Conservation (phyloP, 2,797 vertebrate genomes). For the Falco columbarius region DNA sequence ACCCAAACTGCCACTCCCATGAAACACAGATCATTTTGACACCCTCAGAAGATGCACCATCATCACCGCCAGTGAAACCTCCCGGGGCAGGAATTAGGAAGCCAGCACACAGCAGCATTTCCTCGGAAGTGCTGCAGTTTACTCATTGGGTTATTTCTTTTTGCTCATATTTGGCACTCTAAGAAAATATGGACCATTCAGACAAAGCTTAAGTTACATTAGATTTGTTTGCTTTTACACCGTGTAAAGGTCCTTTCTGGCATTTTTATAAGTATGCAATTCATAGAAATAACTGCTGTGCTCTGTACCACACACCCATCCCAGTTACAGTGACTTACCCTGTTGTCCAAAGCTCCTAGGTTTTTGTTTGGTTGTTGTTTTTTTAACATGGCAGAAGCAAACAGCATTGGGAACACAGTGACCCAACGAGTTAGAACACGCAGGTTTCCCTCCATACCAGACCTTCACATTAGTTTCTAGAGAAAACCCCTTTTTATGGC, state of each 20-base stretch:
- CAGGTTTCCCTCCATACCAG: not conserved
- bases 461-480: not conserved
- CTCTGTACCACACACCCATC: not conserved
- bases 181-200: not conserved
- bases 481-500: not conserved
- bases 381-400: not conserved
- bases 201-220: not conserved
- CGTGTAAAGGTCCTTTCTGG: not conserved
- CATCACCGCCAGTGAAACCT: not conserved
- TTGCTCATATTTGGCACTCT: not conserved
- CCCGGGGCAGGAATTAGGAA: not conserved
- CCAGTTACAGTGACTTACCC: not conserved
- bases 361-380: not conserved
- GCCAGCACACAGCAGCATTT: not conserved
- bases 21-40: not conserved
- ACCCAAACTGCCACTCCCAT: not conserved
- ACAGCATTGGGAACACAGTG: not conserved
- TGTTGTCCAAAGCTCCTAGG: not conserved
- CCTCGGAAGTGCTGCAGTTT: not conserved
- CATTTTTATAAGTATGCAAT: not conserved
- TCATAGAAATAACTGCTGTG: not conserved
- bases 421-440: not conserved
- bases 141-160: not conserved
- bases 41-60: rapidly evolving
- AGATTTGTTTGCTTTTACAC: not conserved